Percentiles rank a stretch among this genome's conserved stretches.
phyloP scores from a whole-genome alignment of 2,113 vertebrate genomes.

The Gymnarchus niloticus region DNA sequence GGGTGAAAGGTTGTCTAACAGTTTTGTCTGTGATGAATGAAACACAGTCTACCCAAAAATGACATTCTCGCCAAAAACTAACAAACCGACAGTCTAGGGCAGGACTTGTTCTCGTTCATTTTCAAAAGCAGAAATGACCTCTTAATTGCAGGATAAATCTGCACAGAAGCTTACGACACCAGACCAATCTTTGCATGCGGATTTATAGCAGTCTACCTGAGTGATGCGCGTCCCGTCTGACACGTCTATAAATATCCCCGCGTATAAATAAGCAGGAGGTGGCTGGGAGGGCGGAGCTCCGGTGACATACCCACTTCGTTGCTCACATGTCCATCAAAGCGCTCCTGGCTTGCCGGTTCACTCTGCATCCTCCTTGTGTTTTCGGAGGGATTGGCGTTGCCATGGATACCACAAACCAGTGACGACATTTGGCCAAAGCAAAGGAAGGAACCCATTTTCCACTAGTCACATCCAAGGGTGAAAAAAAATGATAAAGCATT shows the following conservation, averaged over 20 bases:
- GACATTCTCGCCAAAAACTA: not conserved
- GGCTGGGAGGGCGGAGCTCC: not conserved
- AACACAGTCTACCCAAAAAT: not conserved
- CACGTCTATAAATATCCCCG: not conserved
- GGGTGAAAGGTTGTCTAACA: not conserved
- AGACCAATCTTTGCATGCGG: not conserved
- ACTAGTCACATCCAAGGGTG: not conserved
- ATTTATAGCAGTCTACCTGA: not conserved
- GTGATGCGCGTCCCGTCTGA: not conserved
- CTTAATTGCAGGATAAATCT: not conserved
- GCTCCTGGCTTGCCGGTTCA: not conserved
- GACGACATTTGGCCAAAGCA: slow-evolving; percentile 28
- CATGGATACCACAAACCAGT: slow-evolving; percentile 42
- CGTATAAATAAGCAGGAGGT: slow-evolving; percentile 2
- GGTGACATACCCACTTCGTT: too few relatives aligned
- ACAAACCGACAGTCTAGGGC: not conserved
- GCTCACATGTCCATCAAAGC: not conserved
- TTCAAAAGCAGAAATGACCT: not conserved
- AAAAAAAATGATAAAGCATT: not conserved
- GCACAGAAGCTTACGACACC: not conserved
- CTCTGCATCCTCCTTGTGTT: slow-evolving; percentile 20
- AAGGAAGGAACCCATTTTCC: slow-evolving; percentile 18
- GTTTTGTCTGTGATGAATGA: not conserved
- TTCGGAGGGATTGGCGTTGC: slow-evolving; percentile 39
- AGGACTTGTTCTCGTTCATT: not conserved